A percentile compares a stretch with the other conserved stretches of the same genome.
phyloP scores from a whole-genome alignment of 2,888 invertebrate genomes.

The Chalcosyrphus nemorum region DNA sequence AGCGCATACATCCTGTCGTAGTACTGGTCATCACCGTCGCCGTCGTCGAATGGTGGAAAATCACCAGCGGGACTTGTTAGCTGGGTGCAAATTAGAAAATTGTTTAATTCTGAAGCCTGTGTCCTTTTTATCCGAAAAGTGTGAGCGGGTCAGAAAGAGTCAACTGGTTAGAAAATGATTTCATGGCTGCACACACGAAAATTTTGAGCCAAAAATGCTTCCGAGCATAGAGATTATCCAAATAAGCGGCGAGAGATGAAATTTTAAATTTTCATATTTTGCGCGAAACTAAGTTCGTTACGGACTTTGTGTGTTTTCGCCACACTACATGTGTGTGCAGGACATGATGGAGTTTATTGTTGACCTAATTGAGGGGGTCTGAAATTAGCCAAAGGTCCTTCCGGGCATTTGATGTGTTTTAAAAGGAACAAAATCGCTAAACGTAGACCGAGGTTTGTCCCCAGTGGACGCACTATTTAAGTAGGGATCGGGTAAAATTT shows the following conservation, averaged over 20 bases:
- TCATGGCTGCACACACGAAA: slow-evolving; percentile 19
- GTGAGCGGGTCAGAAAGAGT: no score
- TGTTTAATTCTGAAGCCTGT: slow-evolving; percentile 66
- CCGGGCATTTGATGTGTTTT: slow-evolving; percentile 59
- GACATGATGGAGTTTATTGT: slow-evolving; percentile 51
- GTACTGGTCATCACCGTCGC: not conserved
- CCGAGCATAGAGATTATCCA: slow-evolving; percentile 44
- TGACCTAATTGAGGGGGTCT: slow-evolving; percentile 63
- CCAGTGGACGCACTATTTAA: slow-evolving; percentile 17
- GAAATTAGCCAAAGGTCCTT: slow-evolving; percentile 55
- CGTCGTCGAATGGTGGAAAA: slow-evolving; percentile 23
- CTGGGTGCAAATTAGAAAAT: slow-evolving; percentile 73
- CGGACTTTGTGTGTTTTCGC: slow-evolving; percentile 13
- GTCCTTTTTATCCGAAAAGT: slow-evolving; percentile 2
- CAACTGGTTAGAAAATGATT: slow-evolving; percentile 55
- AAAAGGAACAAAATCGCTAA: slow-evolving; percentile 51
- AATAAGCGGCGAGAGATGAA: slow-evolving; percentile 53
- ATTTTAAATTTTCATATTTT: slow-evolving; percentile 69
- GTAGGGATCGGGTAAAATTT: not conserved
- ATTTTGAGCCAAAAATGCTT: slow-evolving; percentile 25
- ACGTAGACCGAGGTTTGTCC: slow-evolving; percentile 69
- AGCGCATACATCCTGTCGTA: slow-evolving; percentile 10
- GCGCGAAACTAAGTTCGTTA: slow-evolving; percentile 55
- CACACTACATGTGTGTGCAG: not conserved
- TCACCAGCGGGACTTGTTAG: slow-evolving; percentile 71